Percentiles rank a stretch among this genome's conserved stretches.
Evolutionary conservation across 2,113 vertebrate genomes (phyloP).

Genomic region (Cariama cristata): DNA sequence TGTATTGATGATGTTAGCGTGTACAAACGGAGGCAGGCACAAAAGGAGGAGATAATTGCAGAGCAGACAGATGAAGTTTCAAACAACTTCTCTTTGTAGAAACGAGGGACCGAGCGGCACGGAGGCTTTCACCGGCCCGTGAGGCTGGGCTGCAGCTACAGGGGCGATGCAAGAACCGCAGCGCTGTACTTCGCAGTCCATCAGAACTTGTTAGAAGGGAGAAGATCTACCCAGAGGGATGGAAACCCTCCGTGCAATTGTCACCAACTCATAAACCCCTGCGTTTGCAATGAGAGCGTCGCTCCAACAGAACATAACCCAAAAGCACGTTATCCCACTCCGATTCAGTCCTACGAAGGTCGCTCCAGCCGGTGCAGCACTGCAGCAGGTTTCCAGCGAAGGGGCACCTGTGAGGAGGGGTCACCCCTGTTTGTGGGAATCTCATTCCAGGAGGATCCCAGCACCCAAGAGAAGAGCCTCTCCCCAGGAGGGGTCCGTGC

Average conservation of each 20-base stretch:
- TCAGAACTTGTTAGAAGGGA: background rate
- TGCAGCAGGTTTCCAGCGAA: background rate
- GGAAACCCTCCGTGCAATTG: fast-evolving
- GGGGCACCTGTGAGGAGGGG: background rate
- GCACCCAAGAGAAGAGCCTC: background rate
- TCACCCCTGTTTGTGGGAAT: background rate
- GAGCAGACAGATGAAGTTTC: background rate
- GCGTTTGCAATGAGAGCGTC: fast-evolving
- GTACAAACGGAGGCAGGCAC: background rate
- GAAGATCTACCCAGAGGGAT: background rate
- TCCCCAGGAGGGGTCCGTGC: background rate
- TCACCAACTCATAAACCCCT: background rate
- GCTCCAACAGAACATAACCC: background rate
- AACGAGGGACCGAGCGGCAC: fast-evolving
- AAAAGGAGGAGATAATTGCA: background rate
- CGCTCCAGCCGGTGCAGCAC: fast-evolving
- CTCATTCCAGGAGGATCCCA: background rate
- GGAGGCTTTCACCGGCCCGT: background rate
- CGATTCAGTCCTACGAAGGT: fast-evolving
- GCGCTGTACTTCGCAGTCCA: background rate
- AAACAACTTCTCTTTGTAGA: background rate
- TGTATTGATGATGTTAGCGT: background rate
- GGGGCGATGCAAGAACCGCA: background rate
- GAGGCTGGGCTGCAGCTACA: background rate
- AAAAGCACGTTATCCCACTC: background rate